Percentiles rank a stretch among this genome's conserved stretches.
Evolutionary conservation across 2,113 vertebrate genomes (phyloP).

Genomic region (Amblyopsis rosae): DNA sequence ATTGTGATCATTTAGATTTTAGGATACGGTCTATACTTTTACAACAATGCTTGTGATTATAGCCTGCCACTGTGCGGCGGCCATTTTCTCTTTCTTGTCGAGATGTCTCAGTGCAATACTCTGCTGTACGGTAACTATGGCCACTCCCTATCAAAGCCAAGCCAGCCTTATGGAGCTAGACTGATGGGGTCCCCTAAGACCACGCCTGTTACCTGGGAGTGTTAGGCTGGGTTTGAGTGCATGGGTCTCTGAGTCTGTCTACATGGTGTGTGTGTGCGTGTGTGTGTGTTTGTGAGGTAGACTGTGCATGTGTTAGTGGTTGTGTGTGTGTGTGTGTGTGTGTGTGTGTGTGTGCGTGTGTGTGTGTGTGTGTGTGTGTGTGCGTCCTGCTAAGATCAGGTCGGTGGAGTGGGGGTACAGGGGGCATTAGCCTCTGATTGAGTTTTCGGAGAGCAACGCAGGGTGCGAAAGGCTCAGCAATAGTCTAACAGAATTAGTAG

Average conservation of each 20-base stretch:
- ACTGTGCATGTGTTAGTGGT: constrained; percentile 24
- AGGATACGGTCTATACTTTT: constrained; percentile 16
- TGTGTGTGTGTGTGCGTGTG: constrained; percentile 33
- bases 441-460: constrained; percentile 92
- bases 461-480: constrained; percentile 93
- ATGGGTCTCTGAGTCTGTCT: constrained; percentile 1
- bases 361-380: constrained; percentile 35
- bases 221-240: constrained; percentile 14
- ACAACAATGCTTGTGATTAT: constrained; percentile 24
- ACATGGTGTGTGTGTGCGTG: constrained; percentile 23
- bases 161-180: constrained; percentile 55
- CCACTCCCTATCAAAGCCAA: constrained; percentile 59
- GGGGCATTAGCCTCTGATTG: constrained; percentile 86
- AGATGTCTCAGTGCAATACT: not conserved
- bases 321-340: constrained; percentile 30
- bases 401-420: constrained; percentile 11
- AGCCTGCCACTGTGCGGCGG: constrained; percentile 13
- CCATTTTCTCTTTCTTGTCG: not conserved
- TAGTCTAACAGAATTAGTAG: constrained; percentile 98
- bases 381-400: constrained; percentile 26
- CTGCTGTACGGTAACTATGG: constrained; percentile 22
- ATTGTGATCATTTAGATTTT: constrained; percentile 48
- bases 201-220: constrained; percentile 56
- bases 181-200: constrained; percentile 56
- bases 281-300: constrained; percentile 36